These are phyloP conservation scores for Phoenicopterus ruber DNA, from an alignment of 2,113 vertebrate genomes.

Conservation along the genomic window DNA sequence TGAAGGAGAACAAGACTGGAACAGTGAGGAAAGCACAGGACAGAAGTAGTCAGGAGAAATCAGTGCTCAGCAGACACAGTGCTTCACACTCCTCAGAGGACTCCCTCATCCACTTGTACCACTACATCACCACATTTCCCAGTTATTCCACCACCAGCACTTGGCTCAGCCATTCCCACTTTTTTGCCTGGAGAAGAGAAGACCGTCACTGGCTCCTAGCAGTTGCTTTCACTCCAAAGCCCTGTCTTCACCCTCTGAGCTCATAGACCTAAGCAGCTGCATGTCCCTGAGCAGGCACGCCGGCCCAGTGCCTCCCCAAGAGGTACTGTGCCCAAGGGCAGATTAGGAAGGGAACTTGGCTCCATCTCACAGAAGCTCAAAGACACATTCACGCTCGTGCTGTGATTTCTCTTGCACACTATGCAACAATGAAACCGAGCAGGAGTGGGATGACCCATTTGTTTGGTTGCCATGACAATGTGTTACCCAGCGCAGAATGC, in stretches of 20 bases:
- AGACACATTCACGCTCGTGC: accelerated
- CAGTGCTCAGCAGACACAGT: not conserved
- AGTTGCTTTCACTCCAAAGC: not conserved
- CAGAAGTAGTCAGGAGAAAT: not conserved
- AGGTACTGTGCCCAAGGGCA: accelerated
- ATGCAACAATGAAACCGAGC: not conserved
- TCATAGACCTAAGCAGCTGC: not conserved
- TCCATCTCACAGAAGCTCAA: not conserved
- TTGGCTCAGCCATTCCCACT: not conserved
- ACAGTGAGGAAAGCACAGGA: not conserved
- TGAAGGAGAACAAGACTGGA: not conserved
- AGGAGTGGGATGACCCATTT: slow-evolving; percentile 40
- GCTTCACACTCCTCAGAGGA: not conserved
- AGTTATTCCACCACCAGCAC: not conserved
- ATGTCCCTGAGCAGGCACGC: not conserved
- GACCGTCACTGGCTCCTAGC: not conserved
- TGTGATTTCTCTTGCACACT: not conserved
- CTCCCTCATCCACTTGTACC: not conserved
- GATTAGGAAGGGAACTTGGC: not conserved
- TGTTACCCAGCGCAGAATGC: not conserved
- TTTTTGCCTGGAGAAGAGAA: not conserved
- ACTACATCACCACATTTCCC: not conserved
- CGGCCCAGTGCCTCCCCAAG: not conserved
- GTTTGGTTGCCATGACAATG: slow-evolving; percentile 58
- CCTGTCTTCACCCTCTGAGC: not conserved